Percentiles rank a stretch among this genome's conserved stretches.
These are phyloP conservation scores for Cloeon dipterum DNA, from an alignment of 2,888 invertebrate species.

Conservation along the genomic window DNA sequence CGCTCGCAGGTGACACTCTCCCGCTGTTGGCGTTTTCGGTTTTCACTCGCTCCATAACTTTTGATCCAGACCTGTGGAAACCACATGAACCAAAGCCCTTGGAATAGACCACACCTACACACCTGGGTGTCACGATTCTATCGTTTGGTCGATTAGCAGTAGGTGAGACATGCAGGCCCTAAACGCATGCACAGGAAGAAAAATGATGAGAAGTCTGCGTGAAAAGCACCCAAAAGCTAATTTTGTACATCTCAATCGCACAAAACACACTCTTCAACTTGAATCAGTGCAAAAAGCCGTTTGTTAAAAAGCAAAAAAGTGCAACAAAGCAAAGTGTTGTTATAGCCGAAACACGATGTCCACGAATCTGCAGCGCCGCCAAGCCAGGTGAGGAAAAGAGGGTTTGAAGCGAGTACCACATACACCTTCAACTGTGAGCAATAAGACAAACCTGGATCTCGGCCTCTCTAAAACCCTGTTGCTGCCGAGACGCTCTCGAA, in stretches of 20 bases:
- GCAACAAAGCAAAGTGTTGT: too few species aligned
- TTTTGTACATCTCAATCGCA: too few species aligned
- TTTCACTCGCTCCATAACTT: conserved; percentile 34
- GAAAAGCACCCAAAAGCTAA: too few species aligned
- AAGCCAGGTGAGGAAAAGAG: not conserved
- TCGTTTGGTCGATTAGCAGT: too few species aligned
- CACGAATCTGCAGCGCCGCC: not conserved
- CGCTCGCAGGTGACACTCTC: conserved; percentile 30
- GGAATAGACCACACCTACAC: too few species aligned
- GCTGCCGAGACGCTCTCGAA: conserved; percentile 73
- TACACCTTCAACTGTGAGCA: not conserved
- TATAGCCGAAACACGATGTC: too few species aligned
- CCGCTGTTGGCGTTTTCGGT: conserved; percentile 15
- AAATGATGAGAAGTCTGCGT: too few species aligned
- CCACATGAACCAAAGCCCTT: not conserved
- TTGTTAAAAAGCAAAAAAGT: not conserved
- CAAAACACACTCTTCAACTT: too few species aligned
- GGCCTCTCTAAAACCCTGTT: conserved; percentile 61
- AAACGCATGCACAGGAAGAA: too few species aligned
- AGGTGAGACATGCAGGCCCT: too few species aligned
- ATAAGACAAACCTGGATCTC: conserved; percentile 51
- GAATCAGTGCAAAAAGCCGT: too few species aligned
- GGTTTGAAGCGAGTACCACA: not conserved
- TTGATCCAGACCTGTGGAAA: conserved; percentile 30
- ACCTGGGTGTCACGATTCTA: too few species aligned